Conservation (phyloP, 2,888 invertebrate species). For the Cremastobaeus sp. region DNA sequence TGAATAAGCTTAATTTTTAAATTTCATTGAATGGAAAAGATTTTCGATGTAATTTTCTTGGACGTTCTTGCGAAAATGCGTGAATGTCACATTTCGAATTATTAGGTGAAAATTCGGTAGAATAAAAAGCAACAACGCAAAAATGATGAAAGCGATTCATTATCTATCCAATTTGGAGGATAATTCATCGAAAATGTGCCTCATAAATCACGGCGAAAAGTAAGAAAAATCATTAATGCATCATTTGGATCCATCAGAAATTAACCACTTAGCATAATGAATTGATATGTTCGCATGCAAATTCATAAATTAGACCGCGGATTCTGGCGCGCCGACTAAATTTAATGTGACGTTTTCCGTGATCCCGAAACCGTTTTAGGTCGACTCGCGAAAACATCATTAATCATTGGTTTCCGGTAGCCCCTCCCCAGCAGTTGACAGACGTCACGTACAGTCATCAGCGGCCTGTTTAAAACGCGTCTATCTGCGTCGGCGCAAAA, state of each 20-base stretch:
- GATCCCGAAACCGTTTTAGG: constrained; percentile 45
- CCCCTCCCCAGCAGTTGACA: constrained; percentile 50
- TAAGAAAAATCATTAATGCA: background rate
- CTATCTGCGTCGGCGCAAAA: constrained; percentile 33
- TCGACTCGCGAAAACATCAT: constrained; percentile 54
- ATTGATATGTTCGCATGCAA: constrained; percentile 35
- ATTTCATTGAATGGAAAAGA: too few relatives aligned
- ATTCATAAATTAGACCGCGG: constrained; percentile 42
- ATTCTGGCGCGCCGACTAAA: constrained; percentile 30
- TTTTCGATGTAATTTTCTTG: too few relatives aligned
- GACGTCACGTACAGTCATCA: constrained; percentile 58
- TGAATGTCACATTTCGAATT: too few relatives aligned
- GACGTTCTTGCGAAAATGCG: too few relatives aligned
- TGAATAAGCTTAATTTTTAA: too few relatives aligned
- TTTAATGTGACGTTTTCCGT: constrained; percentile 51
- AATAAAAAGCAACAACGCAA: too few relatives aligned
- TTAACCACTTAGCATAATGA: constrained; percentile 38
- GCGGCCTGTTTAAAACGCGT: constrained; percentile 48
- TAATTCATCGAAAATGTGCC: too few relatives aligned
- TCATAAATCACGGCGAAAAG: constrained; percentile 6
- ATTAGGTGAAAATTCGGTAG: too few relatives aligned
- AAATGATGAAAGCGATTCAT: too few relatives aligned
- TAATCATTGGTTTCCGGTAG: constrained; percentile 56
- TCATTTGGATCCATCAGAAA: background rate
- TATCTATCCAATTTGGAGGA: too few relatives aligned